phyloP scores from a whole-genome alignment of 2,113 vertebrate genomes.

The Athene cunicularia region DNA sequence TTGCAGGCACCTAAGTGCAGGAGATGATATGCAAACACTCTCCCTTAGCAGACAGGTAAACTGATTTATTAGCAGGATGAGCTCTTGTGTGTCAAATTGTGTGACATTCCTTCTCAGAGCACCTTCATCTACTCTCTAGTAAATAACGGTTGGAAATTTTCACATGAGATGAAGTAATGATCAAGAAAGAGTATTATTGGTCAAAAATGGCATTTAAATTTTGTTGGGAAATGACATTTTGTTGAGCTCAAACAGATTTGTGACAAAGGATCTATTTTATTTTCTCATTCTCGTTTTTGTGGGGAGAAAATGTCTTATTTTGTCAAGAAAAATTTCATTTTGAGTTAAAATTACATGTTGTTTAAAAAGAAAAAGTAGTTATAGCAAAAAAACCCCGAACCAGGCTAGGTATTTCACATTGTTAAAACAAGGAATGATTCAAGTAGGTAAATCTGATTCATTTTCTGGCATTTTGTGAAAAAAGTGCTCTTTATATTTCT shows the following conservation, averaged over 20 bases:
- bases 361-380: not conserved
- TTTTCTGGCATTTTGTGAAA: not conserved
- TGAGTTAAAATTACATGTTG: not conserved
- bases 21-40: not conserved
- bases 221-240: not conserved
- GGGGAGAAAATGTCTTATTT: not conserved
- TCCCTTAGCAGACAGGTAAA: not conserved
- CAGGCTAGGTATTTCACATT: not conserved
- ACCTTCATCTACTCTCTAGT: not conserved
- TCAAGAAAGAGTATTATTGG: not conserved
- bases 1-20: not conserved
- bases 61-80: not conserved
- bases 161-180: not conserved
- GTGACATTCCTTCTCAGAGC: not conserved
- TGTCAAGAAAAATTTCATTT: not conserved
- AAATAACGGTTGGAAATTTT: not conserved
- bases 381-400: not conserved
- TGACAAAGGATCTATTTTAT: not conserved
- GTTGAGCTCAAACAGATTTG: not conserved
- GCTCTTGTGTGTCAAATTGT: not conserved
- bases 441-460: not conserved
- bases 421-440: not conserved
- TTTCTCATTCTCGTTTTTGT: not conserved
- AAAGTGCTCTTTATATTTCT: not conserved
- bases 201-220: not conserved